A percentile compares a stretch with the other conserved stretches of the same genome.
phyloP scores from a whole-genome alignment of 2,888 invertebrate species.

The Monochamus alternatus region DNA sequence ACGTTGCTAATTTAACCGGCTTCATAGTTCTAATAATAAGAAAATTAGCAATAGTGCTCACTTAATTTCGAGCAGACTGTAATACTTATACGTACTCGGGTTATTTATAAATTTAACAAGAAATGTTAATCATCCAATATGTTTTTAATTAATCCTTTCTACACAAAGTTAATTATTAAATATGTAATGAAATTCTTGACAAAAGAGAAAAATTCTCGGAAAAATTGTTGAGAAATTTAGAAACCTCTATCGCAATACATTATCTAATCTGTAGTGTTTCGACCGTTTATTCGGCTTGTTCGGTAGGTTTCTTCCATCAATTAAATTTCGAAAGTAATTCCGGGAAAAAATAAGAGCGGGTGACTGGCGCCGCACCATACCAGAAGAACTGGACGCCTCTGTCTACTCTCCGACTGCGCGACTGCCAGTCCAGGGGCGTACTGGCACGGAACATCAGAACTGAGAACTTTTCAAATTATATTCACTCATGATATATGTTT shows the following conservation, averaged over 20 bases:
- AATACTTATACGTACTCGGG: too few relatives aligned
- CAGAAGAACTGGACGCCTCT: conserved; percentile 49
- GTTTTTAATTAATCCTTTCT: too few relatives aligned
- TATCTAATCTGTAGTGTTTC: not conserved
- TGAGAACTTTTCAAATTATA: too few relatives aligned
- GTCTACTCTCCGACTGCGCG: conserved; percentile 34
- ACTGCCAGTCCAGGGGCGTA: conserved; percentile 8
- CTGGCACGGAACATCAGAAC: not conserved
- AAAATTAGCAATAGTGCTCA: too few relatives aligned
- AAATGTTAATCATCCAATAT: not conserved
- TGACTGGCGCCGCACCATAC: conserved; percentile 47
- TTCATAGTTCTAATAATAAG: too few relatives aligned
- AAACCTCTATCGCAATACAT: conserved; percentile 6
- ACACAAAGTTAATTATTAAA: too few relatives aligned
- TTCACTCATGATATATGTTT: too few relatives aligned
- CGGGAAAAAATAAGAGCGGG: conserved; percentile 49
- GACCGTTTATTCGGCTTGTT: conserved; percentile 13
- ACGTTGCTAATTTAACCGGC: too few relatives aligned
- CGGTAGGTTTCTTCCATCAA: conserved; percentile 28
- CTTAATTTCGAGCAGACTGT: too few relatives aligned
- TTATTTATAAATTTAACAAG: too few relatives aligned
- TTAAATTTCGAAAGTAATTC: conserved; percentile 52
- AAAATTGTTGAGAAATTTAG: not conserved
- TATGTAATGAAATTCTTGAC: not conserved
- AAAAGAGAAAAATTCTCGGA: conserved; percentile 5